Conservation (phyloP, 2,888 invertebrate genomes). For the Cabera pusaria region DNA sequence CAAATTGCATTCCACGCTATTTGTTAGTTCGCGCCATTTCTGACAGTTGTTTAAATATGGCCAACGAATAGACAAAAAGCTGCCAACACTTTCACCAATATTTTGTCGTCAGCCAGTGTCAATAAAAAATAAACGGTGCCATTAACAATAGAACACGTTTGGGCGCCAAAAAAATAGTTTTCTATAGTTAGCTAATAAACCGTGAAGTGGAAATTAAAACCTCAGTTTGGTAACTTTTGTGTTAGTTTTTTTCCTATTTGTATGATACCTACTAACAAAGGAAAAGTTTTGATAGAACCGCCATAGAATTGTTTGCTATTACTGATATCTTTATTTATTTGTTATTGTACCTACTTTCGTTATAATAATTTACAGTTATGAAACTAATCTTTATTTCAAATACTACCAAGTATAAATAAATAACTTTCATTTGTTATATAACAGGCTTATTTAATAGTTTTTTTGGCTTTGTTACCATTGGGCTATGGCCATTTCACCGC, state of each 20-base stretch:
- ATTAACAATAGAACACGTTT: slow-evolving; percentile 57
- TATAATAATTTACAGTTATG: slow-evolving; percentile 3
- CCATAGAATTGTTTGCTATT: slow-evolving; percentile 3
- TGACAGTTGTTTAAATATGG: slow-evolving; percentile 53
- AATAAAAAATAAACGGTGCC: slow-evolving; percentile 40
- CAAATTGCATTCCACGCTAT: slow-evolving; percentile 34
- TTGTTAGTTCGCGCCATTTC: slow-evolving; percentile 44
- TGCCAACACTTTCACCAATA: slow-evolving; percentile 61
- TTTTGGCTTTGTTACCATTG: too few relatives aligned
- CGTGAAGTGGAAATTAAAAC: slow-evolving; percentile 60
- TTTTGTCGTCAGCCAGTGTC: slow-evolving; percentile 48
- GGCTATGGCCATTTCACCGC: too few relatives aligned
- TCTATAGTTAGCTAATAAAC: slow-evolving; percentile 52
- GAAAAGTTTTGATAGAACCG: slow-evolving; percentile 24
- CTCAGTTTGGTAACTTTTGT: slow-evolving; percentile 17
- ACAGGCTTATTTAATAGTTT: too few relatives aligned
- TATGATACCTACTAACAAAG: slow-evolving; percentile 8
- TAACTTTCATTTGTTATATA: too few relatives aligned
- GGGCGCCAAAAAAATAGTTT: slow-evolving; percentile 49
- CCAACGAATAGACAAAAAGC: slow-evolving; percentile 39
- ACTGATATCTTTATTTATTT: slow-evolving; percentile 7
- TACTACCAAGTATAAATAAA: too few relatives aligned
- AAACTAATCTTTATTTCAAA: too few relatives aligned
- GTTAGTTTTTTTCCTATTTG: slow-evolving; percentile 13
- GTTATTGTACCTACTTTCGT: slow-evolving; percentile 11